Evolutionary conservation across 2,113 vertebrate genomes (phyloP).

Genomic region (Ivindomyrus marchei): DNA sequence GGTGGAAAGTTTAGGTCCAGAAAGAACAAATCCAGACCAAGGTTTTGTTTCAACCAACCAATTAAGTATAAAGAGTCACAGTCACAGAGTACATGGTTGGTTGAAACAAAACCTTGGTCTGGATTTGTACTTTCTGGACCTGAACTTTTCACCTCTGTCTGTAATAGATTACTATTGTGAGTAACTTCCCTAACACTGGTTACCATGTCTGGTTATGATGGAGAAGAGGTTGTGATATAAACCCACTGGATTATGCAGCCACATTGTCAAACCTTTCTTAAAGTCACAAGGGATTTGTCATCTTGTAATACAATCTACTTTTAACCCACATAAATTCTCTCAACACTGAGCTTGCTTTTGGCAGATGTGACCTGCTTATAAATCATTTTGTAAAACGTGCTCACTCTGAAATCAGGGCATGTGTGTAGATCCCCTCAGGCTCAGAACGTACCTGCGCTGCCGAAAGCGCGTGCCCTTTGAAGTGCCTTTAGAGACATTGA

Average conservation of each 20-base stretch:
- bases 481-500: not conserved
- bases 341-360: not conserved
- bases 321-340: not conserved
- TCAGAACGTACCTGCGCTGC: not conserved
- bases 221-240: not conserved
- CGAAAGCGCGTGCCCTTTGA: not conserved
- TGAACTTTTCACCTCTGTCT: not conserved
- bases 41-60: too few species aligned
- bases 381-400: not conserved
- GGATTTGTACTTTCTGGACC: not conserved
- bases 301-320: not conserved
- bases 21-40: too few species aligned
- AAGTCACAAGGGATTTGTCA: not conserved
- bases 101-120: not conserved
- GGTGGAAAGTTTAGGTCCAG: too few species aligned
- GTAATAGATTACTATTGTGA: not conserved
- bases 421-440: not conserved
- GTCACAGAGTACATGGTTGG: not conserved
- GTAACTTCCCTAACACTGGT: not conserved
- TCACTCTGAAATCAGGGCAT: not conserved
- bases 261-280: not conserved
- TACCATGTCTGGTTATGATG: not conserved
- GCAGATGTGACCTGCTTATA: not conserved
- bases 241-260: not conserved
- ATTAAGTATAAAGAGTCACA: not conserved